Base-by-base conservation (phyloP, 2,888 invertebrate genomes). In the Lathronympha strigana region DNA sequence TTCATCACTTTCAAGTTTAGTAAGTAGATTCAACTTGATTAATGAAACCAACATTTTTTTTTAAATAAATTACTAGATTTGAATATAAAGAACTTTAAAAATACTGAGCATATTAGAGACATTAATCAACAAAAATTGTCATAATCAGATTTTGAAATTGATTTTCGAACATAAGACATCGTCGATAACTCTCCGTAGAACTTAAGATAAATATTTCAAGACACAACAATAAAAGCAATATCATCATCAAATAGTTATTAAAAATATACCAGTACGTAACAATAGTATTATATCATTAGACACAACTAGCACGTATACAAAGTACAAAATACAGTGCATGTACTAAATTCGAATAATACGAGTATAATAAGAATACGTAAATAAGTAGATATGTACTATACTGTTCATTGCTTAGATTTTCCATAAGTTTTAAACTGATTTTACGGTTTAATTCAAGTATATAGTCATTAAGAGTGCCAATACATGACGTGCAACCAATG, bases 301-400 rank as follows among this genome's bases (percentile, higher is more conserved):
- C 58, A 64, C 13, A 45, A 53, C 58, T 58, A 63, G 38, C 54
- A 55, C 21, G 19, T 11, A 23, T 19, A 60, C 45, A 51, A 57
- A 19, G 13, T 51, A 58, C 51, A 11, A 63, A 57, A 64, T 58
- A 64, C 58, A 58, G 51, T 64, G 64, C 58, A 53, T 49, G 8
- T 43, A 51, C 15, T 45, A 58, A 58, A 45, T 25, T 28, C 17
- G 36, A 19, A 54, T 54, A 58, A 58, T 53, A n/a, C n/a, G n/a
- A n/a, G n/a, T n/a, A 64, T 25, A 58, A 28, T 58, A 45, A 53
- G n/a, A 23, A 23, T 54, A 31, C 45, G 28, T 54, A 45, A 43
- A 64, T 58, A 45, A n/a, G 23, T 38, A 33, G 5, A 23, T 57
- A 17, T 13, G 31, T 31, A 28, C 40, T 43, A 55, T 45, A 58